Evolutionary conservation across 2,888 invertebrate species (phyloP), one percentile per base, ranked within the genome.

Genomic region (Drosophila austrosaltans): DNA sequence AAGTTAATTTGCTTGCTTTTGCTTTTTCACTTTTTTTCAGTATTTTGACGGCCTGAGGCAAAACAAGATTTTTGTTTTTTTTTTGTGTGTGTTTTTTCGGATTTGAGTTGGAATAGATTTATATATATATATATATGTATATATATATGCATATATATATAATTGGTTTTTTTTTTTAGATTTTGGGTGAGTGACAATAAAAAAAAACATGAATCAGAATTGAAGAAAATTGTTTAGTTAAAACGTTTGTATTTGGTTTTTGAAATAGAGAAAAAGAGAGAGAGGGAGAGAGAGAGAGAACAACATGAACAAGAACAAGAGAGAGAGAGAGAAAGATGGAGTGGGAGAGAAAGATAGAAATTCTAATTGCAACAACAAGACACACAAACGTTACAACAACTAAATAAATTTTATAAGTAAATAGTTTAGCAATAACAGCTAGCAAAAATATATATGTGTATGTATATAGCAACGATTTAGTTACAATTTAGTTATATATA

Each of bases 1-100:
- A 85, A 85, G 81, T 82, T 82, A 81, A 87, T 76, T 81, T 87
- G 72, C 72, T 81, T 87, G 72, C 72, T 83, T 85, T 87, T 86
- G 77, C 77, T 84, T 84, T 87, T 48, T 48, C 48, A 48, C 48
- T 48, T 48, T 48, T 48, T 48, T 48, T 48, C 48, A 87, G 85
- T 87, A 87, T 83, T 87, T 87, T 85, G 85, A 83, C 87, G 83
- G 87, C 86, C 85, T 85, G 81, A 85, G 85, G 83, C 87, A 83
- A 85, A 81, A 80, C 48, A 48, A 48, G 22, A 48, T 48, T 25
- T 48, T 48, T 48, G 48, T 48, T 48, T 48, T 48, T 48, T 48
- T 48, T 48, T 48, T 48, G 22, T 30, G 48, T 48, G 48, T 48
- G 81, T 72, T 85, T 87, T 87, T 85, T 87, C 85, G 85, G 85